phyloP scores from a whole-genome alignment of 2,888 invertebrate genomes.

The Nysson spinosus region DNA sequence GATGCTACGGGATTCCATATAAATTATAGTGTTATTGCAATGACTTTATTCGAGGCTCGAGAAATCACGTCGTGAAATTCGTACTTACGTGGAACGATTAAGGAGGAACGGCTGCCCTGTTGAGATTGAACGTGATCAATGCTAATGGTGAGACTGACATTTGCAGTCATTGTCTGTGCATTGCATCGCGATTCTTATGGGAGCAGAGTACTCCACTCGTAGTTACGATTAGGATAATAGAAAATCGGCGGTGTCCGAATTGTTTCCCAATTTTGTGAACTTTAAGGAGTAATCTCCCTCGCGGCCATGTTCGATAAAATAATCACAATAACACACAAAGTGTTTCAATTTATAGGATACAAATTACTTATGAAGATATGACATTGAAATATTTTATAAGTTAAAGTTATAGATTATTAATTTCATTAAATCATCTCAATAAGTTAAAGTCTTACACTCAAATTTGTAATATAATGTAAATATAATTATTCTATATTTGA shows the following conservation, averaged over 20 bases:
- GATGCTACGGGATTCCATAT: too few relatives aligned
- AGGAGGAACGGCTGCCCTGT: slow-evolving; percentile 48
- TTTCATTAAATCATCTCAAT: too few relatives aligned
- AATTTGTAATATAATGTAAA: too few relatives aligned
- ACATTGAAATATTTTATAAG: too few relatives aligned
- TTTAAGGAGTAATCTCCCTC: too few relatives aligned
- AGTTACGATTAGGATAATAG: slow-evolving; percentile 7
- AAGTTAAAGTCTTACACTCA: too few relatives aligned
- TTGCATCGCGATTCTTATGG: slow-evolving; percentile 64
- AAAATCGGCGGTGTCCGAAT: slow-evolving; percentile 26
- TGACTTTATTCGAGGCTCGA: slow-evolving; percentile 18
- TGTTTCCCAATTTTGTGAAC: slow-evolving; percentile 24
- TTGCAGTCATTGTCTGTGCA: slow-evolving; percentile 74
- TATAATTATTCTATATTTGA: too few relatives aligned
- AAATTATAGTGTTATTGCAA: too few relatives aligned
- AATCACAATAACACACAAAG: too few relatives aligned
- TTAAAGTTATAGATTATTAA: too few relatives aligned
- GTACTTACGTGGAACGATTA: slow-evolving; percentile 29
- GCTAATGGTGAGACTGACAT: slow-evolving; percentile 76
- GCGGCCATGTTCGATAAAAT: too few relatives aligned
- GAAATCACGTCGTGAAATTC: slow-evolving; percentile 49
- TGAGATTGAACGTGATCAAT: slow-evolving; percentile 71
- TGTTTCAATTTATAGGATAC: too few relatives aligned
- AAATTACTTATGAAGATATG: not conserved
- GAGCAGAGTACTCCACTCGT: slow-evolving; percentile 45